phyloP scores from a whole-genome alignment of 1,140 invertebrate species.

The Fopius arisanus region DNA sequence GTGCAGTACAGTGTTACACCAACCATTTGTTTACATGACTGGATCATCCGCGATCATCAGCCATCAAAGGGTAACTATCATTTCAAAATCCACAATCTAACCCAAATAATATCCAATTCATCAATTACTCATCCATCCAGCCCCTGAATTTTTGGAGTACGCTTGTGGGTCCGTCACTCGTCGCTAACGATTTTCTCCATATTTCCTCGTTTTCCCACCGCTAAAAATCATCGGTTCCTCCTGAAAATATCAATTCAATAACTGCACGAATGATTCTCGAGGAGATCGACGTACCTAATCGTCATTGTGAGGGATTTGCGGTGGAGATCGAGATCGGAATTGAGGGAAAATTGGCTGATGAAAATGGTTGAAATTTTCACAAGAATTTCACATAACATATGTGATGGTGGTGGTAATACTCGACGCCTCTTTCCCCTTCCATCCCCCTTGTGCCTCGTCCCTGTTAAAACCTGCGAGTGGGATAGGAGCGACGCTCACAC shows the following conservation, averaged over 20 bases:
- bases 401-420: background rate
- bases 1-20: background rate
- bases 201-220: no score
- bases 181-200: no score
- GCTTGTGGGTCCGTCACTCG: no score
- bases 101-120: background rate
- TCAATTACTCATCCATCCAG: background rate
- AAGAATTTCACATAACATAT: background rate
- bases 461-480: background rate
- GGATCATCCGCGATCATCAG: background rate
- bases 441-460: background rate
- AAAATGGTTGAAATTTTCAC: background rate
- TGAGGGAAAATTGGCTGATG: background rate
- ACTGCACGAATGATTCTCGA: no score
- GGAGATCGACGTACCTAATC: no score
- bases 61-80: background rate
- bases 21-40: background rate
- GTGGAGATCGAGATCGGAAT: background rate
- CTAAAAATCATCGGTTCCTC: no score
- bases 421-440: background rate
- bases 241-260: no score
- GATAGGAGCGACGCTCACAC: constrained; percentile 7
- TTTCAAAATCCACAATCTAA: background rate
- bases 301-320: no score
- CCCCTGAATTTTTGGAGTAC: no score